Base-by-base conservation (phyloP, 1,140 invertebrate genomes). In the Sycophaga agraensis region DNA sequence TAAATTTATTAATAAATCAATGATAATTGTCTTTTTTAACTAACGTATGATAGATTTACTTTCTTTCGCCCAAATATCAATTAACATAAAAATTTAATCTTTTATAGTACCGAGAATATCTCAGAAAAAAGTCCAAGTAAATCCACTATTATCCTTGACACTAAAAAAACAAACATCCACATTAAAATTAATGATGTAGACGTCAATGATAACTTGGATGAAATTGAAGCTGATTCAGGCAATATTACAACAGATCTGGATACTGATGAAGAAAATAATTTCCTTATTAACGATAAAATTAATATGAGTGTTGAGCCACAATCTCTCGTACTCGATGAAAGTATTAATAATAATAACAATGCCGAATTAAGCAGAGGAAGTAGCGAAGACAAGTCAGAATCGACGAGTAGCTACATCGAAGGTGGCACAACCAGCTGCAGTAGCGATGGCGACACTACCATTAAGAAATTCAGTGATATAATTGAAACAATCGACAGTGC, bases 351-450 rank as follows among this genome's bases (percentile, higher is more conserved):
- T 37, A 58, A 65, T 17, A 65, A 49, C 7, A 58, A 48, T 19
- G 58, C 42, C 2, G 64, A 28, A 11, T 28, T 19, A 12, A 56
- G 42, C 8, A 48, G 26, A 21, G 57, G 64, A 45, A 70, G 57
- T 21, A 68, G 51, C 39, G 57, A 71, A 48, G 63, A 60, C 28
- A 65, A 69, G 66, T 63, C 59, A 5, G 68, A 71, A 49, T 69
- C 58, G 24, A 61, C 42, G 14, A 55, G 45, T 46, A 72, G 48
- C 51, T 68, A 63, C 37, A 39, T 58, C 1, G 66, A 73, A 63
- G 48, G 64, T 46, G 35, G 4, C 1, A 46, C 35, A 2, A 59
- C 31, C 31, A 62, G 53, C 31, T 14, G 31, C 5, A 50, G 17
- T 43, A 51, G 46, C 31, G 39, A 42, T 4, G 26, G 37, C 5